Conservation (phyloP, 2,888 invertebrate genomes). For the Drosophila colorata region DNA sequence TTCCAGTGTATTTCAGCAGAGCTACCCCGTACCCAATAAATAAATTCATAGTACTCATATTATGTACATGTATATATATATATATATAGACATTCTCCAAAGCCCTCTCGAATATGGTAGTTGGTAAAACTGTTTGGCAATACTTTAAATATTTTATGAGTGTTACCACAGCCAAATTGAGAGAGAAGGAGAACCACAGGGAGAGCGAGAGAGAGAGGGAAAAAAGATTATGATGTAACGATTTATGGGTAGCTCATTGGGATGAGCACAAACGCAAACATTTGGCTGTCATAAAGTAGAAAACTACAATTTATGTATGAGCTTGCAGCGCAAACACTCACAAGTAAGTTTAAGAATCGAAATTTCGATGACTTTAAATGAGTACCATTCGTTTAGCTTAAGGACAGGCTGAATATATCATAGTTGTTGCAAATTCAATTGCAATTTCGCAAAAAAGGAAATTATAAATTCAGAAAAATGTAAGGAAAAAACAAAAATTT, state of each 20-base stretch:
- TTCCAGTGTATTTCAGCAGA: constrained; percentile 40
- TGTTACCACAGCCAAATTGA: constrained; percentile 11
- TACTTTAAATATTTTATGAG: constrained; percentile 67
- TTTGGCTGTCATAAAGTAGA: constrained; percentile 41
- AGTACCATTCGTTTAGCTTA: neutral
- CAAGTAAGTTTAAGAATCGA: constrained; percentile 10
- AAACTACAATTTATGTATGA: constrained; percentile 45
- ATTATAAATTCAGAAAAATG: no score
- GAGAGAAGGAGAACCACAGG: neutral
- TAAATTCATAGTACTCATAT: constrained; percentile 7
- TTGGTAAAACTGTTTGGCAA: constrained; percentile 60
- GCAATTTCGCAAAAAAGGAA: no score
- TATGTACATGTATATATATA: constrained; percentile 5
- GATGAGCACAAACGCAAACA: constrained; percentile 62
- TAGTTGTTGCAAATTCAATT: no score
- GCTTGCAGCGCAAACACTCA: constrained; percentile 9
- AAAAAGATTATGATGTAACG: constrained; percentile 68
- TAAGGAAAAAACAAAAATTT: no score
- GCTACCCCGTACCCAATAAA: constrained; percentile 33
- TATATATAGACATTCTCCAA: constrained; percentile 16
- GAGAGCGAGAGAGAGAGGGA: neutral
- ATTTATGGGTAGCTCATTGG: constrained; percentile 63
- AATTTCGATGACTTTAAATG: neutral
- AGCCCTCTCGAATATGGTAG: constrained; percentile 32
- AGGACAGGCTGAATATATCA: no score